Evolutionary conservation across 2,113 vertebrate genomes (phyloP), one percentile per base, ranked within the genome.

Genomic region (Caracal caracal): DNA sequence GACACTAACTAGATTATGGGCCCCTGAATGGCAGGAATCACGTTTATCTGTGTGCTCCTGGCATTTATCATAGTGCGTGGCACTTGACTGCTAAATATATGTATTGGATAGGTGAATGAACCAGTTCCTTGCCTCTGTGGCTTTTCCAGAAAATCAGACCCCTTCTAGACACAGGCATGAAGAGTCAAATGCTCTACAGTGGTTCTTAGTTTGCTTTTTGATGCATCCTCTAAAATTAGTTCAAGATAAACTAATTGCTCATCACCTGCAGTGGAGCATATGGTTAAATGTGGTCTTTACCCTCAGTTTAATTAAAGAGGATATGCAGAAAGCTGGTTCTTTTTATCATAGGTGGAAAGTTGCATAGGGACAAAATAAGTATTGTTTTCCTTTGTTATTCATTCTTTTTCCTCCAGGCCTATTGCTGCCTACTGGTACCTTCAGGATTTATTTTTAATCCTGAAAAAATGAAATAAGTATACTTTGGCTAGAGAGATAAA

Each of bases 361-460:
- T 80, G 11, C 24, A 65, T 2, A 63, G 22, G 33, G 26, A 83
- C 49, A 83, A 80, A 75, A 37, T 79, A 56, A 85, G 12, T 79
- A 61, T 70, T 90, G 20, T 71, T 86, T 93, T 49, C 56, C 20
- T 82, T 88, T 56, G 11, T 56, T 81, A 59, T 73, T n/a, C 53
- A 40, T 66, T 93, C 61, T 5, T 82, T 82, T 87, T 95, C n/a
- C 81, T 96, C 80, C 33, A 66, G 35, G 22, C 10, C 0, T 92
- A n/a, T 82, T 94, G n/a, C 63, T 93, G 15, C 61, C 30, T 56
- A 78, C 9, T 85, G 1, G 9, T 47, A 66, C 9, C 12, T 15
- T 88, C 33, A 82, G 63, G 47, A 40, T 61, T 97, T 97, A 88
- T 94, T 97, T 96, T 85, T 86, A 89, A 93, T 97, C 53, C 47